Evolutionary conservation across 2,888 invertebrate species (phyloP).

Genomic region (Melikaiella ostensackeni): DNA sequence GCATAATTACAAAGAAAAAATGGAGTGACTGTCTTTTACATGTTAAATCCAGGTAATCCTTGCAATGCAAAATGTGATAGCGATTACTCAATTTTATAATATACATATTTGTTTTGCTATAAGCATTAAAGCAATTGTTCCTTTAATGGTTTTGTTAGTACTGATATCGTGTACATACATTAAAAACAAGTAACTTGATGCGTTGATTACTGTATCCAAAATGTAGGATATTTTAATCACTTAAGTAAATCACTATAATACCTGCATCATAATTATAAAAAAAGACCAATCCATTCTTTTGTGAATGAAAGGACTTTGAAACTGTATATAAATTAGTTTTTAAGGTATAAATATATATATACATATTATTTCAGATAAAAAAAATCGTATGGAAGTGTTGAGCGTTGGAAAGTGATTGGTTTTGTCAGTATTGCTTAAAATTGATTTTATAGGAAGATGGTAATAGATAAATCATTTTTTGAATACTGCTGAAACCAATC

Average conservation of each 20-base stretch:
- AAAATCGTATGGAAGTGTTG: slow-evolving; percentile 17
- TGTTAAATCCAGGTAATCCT: slow-evolving; percentile 5
- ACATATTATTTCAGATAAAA: slow-evolving; percentile 47
- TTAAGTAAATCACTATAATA: slow-evolving; percentile 43
- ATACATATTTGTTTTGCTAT: slow-evolving; percentile 6
- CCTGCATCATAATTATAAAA: slow-evolving; percentile 37
- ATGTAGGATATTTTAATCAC: slow-evolving; percentile 47
- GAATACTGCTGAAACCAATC: slow-evolving; percentile 5
- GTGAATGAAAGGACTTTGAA: slow-evolving; percentile 44
- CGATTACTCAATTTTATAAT: slow-evolving; percentile 18
- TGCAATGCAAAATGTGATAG: slow-evolving; percentile 16
- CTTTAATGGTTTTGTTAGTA: slow-evolving; percentile 48
- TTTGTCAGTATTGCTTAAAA: slow-evolving; percentile 5
- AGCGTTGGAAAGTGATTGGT: slow-evolving; percentile 6
- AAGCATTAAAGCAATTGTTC: slow-evolving; percentile 14
- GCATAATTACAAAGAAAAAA: background rate
- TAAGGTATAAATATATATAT: slow-evolving; percentile 46
- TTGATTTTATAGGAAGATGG: background rate
- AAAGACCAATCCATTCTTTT: slow-evolving; percentile 41
- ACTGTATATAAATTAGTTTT: slow-evolving; percentile 58
- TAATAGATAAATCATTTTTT: background rate
- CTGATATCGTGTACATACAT: slow-evolving; percentile 52
- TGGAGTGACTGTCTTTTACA: background rate
- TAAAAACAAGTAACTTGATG: slow-evolving; percentile 45
- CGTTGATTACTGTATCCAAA: slow-evolving; percentile 50